A percentile compares a stretch with the other conserved stretches of the same genome.
phyloP scores from a whole-genome alignment of 64 coral and sea anemone species.

The Montipora efflorescens region DNA sequence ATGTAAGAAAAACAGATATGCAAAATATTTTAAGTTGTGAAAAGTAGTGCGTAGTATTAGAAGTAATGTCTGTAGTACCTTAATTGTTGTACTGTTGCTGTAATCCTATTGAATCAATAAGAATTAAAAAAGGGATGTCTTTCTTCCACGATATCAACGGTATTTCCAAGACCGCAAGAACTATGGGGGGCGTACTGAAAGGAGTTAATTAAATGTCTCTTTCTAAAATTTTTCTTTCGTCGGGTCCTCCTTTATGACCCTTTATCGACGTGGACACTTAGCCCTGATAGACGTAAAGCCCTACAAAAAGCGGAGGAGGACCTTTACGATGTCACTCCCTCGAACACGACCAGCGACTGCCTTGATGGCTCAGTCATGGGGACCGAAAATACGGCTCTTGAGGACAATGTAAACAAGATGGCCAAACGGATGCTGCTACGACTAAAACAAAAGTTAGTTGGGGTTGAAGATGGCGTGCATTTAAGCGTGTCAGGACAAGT shows the following conservation, averaged over 20 bases:
- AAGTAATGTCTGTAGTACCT: no score
- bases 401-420: constrained; percentile 92
- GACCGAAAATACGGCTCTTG: constrained; percentile 29
- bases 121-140: no score
- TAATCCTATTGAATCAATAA: no score
- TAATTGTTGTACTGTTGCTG: no score
- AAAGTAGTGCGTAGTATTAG: no score
- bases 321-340: constrained; percentile 37
- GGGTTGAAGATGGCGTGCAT: constrained; percentile 88
- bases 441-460: constrained; percentile 91
- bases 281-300: constrained; percentile 87
- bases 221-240: neutral
- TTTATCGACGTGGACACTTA: constrained; percentile 93
- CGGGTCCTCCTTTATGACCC: constrained; percentile 96
- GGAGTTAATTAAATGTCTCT: neutral
- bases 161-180: neutral
- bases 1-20: no score
- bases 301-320: constrained; percentile 84
- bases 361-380: constrained; percentile 42
- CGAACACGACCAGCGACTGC: constrained; percentile 45
- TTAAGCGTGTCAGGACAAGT: constrained; percentile 94
- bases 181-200: neutral
- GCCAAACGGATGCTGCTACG: constrained; percentile 87
- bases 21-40: no score
- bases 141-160: no score